Evolutionary conservation across 2,797 vertebrate genomes (phyloP).

Genomic region (Bufotes viridis): DNA sequence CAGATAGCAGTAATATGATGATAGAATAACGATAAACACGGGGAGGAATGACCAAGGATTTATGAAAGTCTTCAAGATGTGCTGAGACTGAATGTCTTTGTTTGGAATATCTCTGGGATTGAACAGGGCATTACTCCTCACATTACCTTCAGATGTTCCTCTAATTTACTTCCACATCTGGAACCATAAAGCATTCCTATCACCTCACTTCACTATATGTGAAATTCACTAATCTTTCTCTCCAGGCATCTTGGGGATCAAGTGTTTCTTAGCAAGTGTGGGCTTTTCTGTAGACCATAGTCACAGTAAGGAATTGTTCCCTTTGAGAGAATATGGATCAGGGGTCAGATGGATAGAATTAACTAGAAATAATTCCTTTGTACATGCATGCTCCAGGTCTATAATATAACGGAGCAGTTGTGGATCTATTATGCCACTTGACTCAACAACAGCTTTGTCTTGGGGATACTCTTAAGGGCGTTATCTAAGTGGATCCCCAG

Average conservation of each 20-base stretch:
- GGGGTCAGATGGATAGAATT: background rate
- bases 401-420: too few relatives aligned
- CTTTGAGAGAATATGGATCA: background rate
- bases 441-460: too few relatives aligned
- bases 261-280: background rate
- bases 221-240: background rate
- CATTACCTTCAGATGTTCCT: slow-evolving; percentile 2
- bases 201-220: slow-evolving; percentile 6
- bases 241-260: background rate
- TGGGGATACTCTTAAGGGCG: too few relatives aligned
- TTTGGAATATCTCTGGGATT: background rate
- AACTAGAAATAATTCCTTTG: background rate
- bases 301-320: background rate
- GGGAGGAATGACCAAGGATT: background rate
- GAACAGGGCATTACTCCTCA: background rate
- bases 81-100: background rate
- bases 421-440: too few relatives aligned
- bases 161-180: slow-evolving; percentile 24
- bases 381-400: background rate
- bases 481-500: too few relatives aligned
- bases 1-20: slow-evolving; percentile 20
- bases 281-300: background rate
- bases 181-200: slow-evolving; percentile 32
- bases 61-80: background rate
- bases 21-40: background rate